A percentile compares a stretch with the other conserved stretches of the same genome.
Conservation (phyloP, 2,888 invertebrate genomes). For the Lasioglossum malachurum region DNA sequence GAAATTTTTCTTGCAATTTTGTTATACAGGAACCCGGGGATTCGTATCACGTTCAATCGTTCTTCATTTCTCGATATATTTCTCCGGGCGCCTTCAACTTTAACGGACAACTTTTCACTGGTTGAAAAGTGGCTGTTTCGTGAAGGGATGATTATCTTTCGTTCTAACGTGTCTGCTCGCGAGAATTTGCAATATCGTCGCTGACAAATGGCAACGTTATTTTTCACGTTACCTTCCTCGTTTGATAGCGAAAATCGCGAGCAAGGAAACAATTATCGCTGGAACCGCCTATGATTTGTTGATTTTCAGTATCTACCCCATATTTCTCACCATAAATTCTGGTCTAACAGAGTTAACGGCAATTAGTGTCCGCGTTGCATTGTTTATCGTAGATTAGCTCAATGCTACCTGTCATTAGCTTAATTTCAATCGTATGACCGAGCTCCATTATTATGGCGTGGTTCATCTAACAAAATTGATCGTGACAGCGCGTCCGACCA, state of each 20-base stretch:
- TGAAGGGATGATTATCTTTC: conserved; percentile 4
- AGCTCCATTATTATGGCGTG: not conserved
- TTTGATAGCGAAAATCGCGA: not conserved
- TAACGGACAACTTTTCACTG: conserved; percentile 41
- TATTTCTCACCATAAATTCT: not conserved
- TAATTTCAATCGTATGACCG: not conserved
- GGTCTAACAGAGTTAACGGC: not conserved
- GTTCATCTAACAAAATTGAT: not conserved
- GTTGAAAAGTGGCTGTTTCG: conserved; percentile 29
- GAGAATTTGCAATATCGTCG: not conserved
- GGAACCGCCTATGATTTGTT: not conserved
- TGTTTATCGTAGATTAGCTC: conserved; percentile 5
- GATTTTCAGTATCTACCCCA: not conserved
- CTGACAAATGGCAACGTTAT: not conserved
- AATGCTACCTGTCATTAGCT: conserved; percentile 4
- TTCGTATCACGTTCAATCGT: conserved; percentile 40
- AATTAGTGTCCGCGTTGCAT: not conserved
- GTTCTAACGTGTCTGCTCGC: not conserved
- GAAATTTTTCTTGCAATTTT: conserved; percentile 48
- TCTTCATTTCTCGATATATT: conserved; percentile 28
- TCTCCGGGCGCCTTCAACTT: conserved; percentile 36
- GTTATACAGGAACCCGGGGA: conserved; percentile 35
- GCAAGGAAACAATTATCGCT: not conserved
- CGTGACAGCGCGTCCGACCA: not conserved
- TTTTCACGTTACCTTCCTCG: not conserved